Evolutionary conservation across 2,113 vertebrate species (phyloP).

Genomic region (zebrafish (Danio rerio)): GRCz12tu NC_133199.1:5139001-5139500

Average conservation of each 20-base stretch:
- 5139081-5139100: neutral
- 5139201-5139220: neutral
- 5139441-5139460: constrained; percentile 94
- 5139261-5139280: constrained; percentile 23
- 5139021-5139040: neutral
- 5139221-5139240: neutral
- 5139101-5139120: constrained; percentile 10
- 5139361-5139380: constrained; percentile 48
- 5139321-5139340: neutral
- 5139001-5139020: neutral
- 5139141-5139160: constrained; percentile 15
- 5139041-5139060: neutral
- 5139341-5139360: constrained; percentile 49
- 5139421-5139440: constrained; percentile 92
- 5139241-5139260: neutral
- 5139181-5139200: neutral
- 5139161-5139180: neutral
- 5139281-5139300: neutral
- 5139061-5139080: neutral
- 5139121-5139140: neutral
- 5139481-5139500: constrained; percentile 94
- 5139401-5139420: constrained; percentile 88
- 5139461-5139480: constrained; percentile 89
- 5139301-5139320: constrained; percentile 22
- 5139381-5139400: constrained; percentile 67